Base-by-base conservation (phyloP, 2,888 invertebrate species). In the Drepana falcataria region DNA sequence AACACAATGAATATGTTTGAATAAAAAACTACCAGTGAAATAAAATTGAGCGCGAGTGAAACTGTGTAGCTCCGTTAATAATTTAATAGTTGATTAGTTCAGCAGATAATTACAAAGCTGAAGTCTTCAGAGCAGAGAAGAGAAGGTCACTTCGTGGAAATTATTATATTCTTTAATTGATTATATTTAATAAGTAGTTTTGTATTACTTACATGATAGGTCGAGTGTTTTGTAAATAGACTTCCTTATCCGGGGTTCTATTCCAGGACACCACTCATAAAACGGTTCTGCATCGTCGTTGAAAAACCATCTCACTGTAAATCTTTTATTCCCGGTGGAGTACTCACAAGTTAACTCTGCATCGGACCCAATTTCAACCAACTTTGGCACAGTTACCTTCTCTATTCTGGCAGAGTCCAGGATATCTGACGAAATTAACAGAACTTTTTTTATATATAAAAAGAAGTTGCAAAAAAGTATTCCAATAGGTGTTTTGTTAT, bases 301-400 rank as follows among this genome's bases (percentile, higher is more conserved):
- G 48, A 69, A 63, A 35, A 70, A 57, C 78, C 78, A 80, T 35
- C 65, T 63, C 52, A 80, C 48, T 0, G 61, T 63, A 54, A 71
- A 69, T 49, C 61, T 59, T n/a, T 65, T 66, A 9, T 64, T 68
- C 2, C 55, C 49, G n/a, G 60, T 65, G 1, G 64, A 56, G 57
- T 67, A 77, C 48, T 60, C 63, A 51, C 78, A 80, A 54, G 75
- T 73, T 48, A 80, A 55, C 2, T 63, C 58, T 2, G 66, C 65
- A 9, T 60, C 49, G 4, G 64, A 51, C 47, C 67, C 70, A 33
- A 62, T 66, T 49, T 73, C 69, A n/a, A 73, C 65, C 44, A 75
- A 49, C 5, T 75, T 74, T 4, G 78, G 78, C 33, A 80, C 71
- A 35, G 59, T 40, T 1, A 78, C 48, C 21, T 69, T 68, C 3